phyloP scores from a whole-genome alignment of 2,113 vertebrate species.

The Nicator chloris region DNA sequence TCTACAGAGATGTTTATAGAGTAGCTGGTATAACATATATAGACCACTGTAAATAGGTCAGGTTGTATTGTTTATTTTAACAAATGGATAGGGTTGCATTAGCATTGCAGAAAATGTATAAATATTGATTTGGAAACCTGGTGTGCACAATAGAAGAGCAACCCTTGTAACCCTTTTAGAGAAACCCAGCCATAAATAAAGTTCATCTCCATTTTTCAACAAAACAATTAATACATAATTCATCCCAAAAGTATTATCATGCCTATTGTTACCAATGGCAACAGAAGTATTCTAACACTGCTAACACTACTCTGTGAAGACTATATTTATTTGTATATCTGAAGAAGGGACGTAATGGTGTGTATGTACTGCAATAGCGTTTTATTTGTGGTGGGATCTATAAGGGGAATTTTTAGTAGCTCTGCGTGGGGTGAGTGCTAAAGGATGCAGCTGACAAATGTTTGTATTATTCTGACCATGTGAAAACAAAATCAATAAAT shows the following conservation, averaged over 20 bases:
- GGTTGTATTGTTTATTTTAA: slow-evolving; percentile 80
- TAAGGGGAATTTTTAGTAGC: slow-evolving; percentile 65
- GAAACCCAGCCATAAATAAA: slow-evolving; percentile 78
- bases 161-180: slow-evolving; percentile 82
- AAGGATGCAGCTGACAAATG: slow-evolving; percentile 74
- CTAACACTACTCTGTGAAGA: background rate
- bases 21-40: slow-evolving; percentile 13
- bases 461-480: slow-evolving; percentile 69
- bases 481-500: slow-evolving; percentile 79
- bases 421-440: slow-evolving; percentile 53
- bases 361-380: background rate
- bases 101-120: slow-evolving; percentile 78
- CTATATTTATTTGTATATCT: slow-evolving; percentile 23
- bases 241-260: slow-evolving; percentile 66
- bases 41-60: slow-evolving; percentile 69
- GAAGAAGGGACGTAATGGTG: slow-evolving; percentile 8
- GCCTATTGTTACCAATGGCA: slow-evolving; percentile 35
- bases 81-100: slow-evolving; percentile 75
- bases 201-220: slow-evolving; percentile 66
- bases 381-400: slow-evolving; percentile 71
- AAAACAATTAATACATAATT: slow-evolving; percentile 82
- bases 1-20: slow-evolving; percentile 17
- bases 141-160: slow-evolving; percentile 72
- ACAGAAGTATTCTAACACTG: slow-evolving; percentile 32
- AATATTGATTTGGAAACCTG: slow-evolving; percentile 84